Evolutionary conservation across 2,888 invertebrate species (phyloP), one percentile per base, ranked within the genome.

Genomic region (Zelleria hepariella): DNA sequence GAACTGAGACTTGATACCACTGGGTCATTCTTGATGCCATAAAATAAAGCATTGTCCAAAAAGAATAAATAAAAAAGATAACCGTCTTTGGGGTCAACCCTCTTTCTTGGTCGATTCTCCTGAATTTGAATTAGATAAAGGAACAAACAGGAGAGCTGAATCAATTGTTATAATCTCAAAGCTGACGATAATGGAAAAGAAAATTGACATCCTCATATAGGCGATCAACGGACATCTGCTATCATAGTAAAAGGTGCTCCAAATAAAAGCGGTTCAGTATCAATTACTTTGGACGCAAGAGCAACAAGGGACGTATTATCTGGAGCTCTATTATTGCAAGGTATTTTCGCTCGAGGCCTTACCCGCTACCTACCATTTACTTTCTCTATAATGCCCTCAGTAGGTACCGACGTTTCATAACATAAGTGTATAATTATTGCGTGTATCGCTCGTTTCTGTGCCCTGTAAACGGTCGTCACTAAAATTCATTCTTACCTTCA

Each of bases 1-100:
- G 86, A 88, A 87, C 73, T 68, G 74, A 76, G 78, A 79, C 75
- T 77, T 72, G 58, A 62, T 62, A 68, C 67, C 72, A 73, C 67
- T 68, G 72, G 77, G 74, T 77, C 75, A 77, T 64, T 49, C 49
- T 20, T 18, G 54, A 8, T 54, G 18, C 15, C 15, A 62, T 61
- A 60, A 67, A 68, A 70, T 68, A 67, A 68, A 63, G 62, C 70
- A 62, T 71, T 63, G 53, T 53, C 25, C 25, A n/a, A 53, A 53
- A 53, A 15, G 3, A 20, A 49, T 49, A 18, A 49, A 49, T 7
- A 21, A 18, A n/a, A 42, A 10, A 42, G 15, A 42, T 4, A 32
- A 7, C 32, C 32, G 32, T 1, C 2, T 42, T 51, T 51, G 20
- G 20, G 18, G 1, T 26, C 18, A 0, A 25, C 54, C 18, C 53